A percentile compares a stretch with the other conserved stretches of the same genome.
Evolutionary conservation across 2,888 invertebrate species (phyloP).

Genomic region (Syrista parreyssii): DNA sequence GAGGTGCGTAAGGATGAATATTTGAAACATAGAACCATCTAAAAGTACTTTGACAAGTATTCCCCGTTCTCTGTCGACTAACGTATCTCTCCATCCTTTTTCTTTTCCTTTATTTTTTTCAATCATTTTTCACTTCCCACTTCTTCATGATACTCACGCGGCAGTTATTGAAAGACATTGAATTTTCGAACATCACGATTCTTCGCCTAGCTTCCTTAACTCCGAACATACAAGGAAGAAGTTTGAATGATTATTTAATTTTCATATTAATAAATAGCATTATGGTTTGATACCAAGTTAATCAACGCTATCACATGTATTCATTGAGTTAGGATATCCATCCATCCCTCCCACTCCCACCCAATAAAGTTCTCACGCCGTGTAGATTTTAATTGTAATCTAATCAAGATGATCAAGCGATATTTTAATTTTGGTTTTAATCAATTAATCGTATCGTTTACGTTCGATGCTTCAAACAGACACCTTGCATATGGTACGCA

Average conservation of each 20-base stretch:
- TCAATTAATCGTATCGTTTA: background rate
- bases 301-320: background rate
- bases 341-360: no score
- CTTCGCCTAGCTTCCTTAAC: background rate
- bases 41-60: background rate
- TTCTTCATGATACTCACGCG: background rate
- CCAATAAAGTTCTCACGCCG: background rate
- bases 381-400: background rate
- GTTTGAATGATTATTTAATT: background rate
- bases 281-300: background rate
- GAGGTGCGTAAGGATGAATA: constrained; percentile 20
- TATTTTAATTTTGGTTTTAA: background rate
- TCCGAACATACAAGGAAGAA: background rate
- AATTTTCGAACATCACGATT: background rate
- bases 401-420: no score
- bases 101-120: background rate
- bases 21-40: constrained; percentile 24
- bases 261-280: background rate
- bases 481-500: constrained; percentile 31
- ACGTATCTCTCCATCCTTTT: background rate
- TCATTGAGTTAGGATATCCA: background rate
- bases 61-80: background rate
- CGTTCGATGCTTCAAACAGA: constrained; percentile 35
- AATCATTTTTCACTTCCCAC: background rate
- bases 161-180: background rate